Evolutionary conservation across 2,888 invertebrate species (phyloP), one percentile per base, ranked within the genome.

Genomic region (Tribolium freemani): DNA sequence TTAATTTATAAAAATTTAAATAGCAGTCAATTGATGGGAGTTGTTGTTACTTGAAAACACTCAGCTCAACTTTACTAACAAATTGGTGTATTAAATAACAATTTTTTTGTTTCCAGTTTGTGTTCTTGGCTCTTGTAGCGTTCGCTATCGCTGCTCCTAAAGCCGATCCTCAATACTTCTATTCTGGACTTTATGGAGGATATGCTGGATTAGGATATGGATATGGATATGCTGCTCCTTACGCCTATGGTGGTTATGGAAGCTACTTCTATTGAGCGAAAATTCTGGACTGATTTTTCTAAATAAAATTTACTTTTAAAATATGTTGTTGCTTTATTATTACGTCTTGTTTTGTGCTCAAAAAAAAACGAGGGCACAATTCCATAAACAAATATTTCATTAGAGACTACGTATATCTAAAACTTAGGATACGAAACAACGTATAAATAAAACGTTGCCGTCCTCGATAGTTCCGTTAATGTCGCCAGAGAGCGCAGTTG

Each of bases 181-280:
- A 20, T 8, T 60, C 44, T 26, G 48, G 48, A 10, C 21, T 45
- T 5, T 60, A 60, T 20, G 60, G 60, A 10, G 60, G 48, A 2
- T 60, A 60, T 26, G 8, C 46, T n/a, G 60, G 60, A 48, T 60
- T 60, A 48, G 60, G 60, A 60, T 60, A 60, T 26, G 60, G 60
- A 2, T 60, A 60, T 16, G 58, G 58, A 11, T 58, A 58, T 48
- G 58, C 58, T 58, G 8, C 60, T 60, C 60, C 60, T 46, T 60
- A 60, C 11, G 46, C 60, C 6, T 60, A 60, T n/a, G 45, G 45
- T n/a, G 57, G 45, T 16, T 57, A 57, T 30, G 60, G 60, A 48
- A 38, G 38, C 38, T 38, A 38, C 38, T 38, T 38, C 38, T 38
- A n/a, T 8, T 38, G n/a, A 38, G 9, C 38, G 3, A 38, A n/a